Evolutionary conservation across 2,797 vertebrate species (phyloP).

Genomic region (Microhierax caerulescens): DNA sequence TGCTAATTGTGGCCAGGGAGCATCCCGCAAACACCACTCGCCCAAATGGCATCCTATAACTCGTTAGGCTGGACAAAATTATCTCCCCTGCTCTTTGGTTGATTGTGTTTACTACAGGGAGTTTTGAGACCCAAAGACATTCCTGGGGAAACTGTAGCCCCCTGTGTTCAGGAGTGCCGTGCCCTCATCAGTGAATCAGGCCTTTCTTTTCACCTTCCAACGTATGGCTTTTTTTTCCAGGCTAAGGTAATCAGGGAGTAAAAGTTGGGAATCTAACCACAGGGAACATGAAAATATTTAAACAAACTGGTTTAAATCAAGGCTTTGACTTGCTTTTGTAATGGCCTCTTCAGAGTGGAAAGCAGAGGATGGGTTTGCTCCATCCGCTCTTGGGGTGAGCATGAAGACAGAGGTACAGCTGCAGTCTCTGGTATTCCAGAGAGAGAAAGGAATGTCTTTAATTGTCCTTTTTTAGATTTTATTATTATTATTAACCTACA

Average conservation of each 20-base stretch:
- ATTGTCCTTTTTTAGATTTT: background rate
- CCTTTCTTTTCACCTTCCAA: background rate
- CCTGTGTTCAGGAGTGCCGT: background rate
- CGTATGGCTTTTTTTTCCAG: background rate
- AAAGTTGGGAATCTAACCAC: constrained; percentile 28
- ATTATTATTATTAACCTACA: background rate
- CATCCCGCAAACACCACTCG: background rate
- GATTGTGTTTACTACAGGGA: constrained; percentile 36
- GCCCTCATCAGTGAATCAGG: constrained; percentile 26
- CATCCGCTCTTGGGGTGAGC: accelerated
- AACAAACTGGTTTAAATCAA: constrained; percentile 39
- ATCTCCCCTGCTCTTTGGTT: background rate
- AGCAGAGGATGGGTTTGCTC: background rate
- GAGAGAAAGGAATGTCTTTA: background rate
- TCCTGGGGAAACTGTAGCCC: background rate
- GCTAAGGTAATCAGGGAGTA: constrained; percentile 2
- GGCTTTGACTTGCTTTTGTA: constrained; percentile 12
- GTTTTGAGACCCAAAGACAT: background rate
- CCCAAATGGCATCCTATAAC: background rate
- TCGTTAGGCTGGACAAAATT: background rate
- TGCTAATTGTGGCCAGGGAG: background rate
- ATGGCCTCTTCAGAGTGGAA: background rate
- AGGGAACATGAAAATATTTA: background rate
- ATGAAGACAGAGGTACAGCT: background rate
- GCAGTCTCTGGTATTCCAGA: background rate